Percentiles rank a stretch among this genome's conserved stretches.
Conservation (phyloP, 2,797 vertebrate genomes). For the Anguilla pacifica region DNA sequence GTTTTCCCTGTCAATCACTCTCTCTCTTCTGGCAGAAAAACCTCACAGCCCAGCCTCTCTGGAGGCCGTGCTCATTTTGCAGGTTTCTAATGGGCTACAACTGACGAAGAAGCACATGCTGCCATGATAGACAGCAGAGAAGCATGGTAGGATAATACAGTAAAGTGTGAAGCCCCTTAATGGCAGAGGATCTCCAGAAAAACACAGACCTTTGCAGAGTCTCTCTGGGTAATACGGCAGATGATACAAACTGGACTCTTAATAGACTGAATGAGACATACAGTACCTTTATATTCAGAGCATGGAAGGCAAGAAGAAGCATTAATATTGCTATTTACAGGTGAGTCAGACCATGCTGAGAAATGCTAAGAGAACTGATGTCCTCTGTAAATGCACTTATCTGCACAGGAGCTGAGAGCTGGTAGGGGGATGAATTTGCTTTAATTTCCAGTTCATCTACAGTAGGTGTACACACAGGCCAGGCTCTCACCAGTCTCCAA, state of each 20-base stretch:
- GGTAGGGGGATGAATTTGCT: neutral
- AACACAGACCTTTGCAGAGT: neutral
- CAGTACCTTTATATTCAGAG: neutral
- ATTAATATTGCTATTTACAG: neutral
- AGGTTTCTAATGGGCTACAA: slow-evolving; percentile 20
- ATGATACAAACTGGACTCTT: too few species aligned
- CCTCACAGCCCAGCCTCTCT: neutral
- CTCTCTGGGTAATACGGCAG: too few species aligned
- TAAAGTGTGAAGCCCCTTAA: neutral
- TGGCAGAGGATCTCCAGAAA: neutral
- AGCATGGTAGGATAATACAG: too few species aligned
- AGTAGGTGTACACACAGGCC: too few species aligned
- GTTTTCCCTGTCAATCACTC: slow-evolving; percentile 1
- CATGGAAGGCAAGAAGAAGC: neutral
- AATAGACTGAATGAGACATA: neutral
- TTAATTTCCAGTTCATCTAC: neutral
- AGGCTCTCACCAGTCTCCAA: neutral
- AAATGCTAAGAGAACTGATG: neutral
- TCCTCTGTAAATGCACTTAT: neutral
- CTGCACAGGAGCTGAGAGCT: neutral
- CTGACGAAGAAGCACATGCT: neutral
- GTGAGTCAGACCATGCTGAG: neutral
- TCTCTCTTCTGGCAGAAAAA: neutral
- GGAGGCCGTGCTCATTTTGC: slow-evolving; percentile 4
- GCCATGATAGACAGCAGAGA: neutral